phyloP scores from a whole-genome alignment of 2,113 vertebrate species.

The Enhydra lutris region DNA sequence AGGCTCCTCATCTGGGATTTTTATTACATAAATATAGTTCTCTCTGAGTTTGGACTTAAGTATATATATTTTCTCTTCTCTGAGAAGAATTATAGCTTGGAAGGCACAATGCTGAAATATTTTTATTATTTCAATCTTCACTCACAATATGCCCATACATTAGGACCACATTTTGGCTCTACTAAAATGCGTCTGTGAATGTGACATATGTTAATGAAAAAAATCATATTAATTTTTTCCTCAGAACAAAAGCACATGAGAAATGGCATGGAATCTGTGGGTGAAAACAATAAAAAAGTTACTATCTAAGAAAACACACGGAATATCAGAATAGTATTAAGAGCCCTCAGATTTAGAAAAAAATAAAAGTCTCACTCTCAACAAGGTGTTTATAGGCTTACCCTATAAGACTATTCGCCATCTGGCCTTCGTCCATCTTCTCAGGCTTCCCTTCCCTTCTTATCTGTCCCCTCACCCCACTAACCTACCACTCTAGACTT shows the following conservation, averaged over 20 bases:
- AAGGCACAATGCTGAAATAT: background rate
- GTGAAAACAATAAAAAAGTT: background rate
- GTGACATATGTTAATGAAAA: background rate
- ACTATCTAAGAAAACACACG: background rate
- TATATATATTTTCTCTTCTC: background rate
- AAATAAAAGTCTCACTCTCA: background rate
- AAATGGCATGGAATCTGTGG: background rate
- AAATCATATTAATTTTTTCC: background rate
- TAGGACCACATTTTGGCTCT: background rate
- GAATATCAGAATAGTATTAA: background rate
- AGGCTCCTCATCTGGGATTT: background rate
- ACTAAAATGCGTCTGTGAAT: background rate
- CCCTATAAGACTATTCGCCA: background rate
- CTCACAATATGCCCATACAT: background rate
- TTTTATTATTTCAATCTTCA: background rate
- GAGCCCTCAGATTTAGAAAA: background rate
- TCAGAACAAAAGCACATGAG: background rate
- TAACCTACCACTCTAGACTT: background rate
- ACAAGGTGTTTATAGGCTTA: background rate
- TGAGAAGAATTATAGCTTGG: background rate
- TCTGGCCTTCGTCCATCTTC: background rate
- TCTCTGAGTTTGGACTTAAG: background rate
- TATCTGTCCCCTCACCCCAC: accelerated
- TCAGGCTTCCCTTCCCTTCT: too few relatives aligned
- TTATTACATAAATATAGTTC: conserved; percentile 21